Evolutionary conservation across 2,888 invertebrate species (phyloP), one percentile per base, ranked within the genome.

Genomic region (Cryptops parisi): DNA sequence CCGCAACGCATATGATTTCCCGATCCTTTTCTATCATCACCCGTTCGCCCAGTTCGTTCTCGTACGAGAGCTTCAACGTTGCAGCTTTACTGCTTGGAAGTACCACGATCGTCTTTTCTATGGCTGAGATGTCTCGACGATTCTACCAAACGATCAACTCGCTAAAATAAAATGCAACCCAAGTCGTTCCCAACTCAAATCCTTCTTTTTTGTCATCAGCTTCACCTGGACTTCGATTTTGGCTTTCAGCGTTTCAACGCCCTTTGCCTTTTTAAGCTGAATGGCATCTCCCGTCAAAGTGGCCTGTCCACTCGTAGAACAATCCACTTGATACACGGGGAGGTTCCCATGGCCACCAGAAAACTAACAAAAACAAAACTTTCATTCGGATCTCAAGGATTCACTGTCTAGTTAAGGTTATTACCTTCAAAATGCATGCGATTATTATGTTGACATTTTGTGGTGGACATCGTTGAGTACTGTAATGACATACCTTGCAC

Each of bases 201-300:
- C n/a, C n/a, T n/a, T n/a, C n/a, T n/a, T n/a, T n/a, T n/a, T n/a
- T n/a, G n/a, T n/a, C n/a, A n/a, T n/a, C n/a, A n/a, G n/a, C n/a
- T n/a, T n/a, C n/a, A 68, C 67, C 60, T 63, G 63, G 2, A 67
- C 55, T 52, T 67, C 66, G 49, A 67, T 61, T 26, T 21, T 52
- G 15, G 27, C 44, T 43, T 60, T 63, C 3, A 65, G 67, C 3
- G 47, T 55, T 23, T 61, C 57, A 6, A 60, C 57, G 3, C 44
- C 54, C 38, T 62, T 62, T 39, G 65, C 58, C 55, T 64, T 64
- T 60, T 65, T 66, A 25, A 68, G 46, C 3, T 57, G 38, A 21
- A 68, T 58, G 1, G 64, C 60, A 17, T 62, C 62, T 1, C 65
- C 65, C 17, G 63, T 64, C 24, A 68, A 54, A 12, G 55, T 59